Base-by-base conservation (phyloP, 2,797 vertebrate genomes). In the Galago senegalensis region DNA sequence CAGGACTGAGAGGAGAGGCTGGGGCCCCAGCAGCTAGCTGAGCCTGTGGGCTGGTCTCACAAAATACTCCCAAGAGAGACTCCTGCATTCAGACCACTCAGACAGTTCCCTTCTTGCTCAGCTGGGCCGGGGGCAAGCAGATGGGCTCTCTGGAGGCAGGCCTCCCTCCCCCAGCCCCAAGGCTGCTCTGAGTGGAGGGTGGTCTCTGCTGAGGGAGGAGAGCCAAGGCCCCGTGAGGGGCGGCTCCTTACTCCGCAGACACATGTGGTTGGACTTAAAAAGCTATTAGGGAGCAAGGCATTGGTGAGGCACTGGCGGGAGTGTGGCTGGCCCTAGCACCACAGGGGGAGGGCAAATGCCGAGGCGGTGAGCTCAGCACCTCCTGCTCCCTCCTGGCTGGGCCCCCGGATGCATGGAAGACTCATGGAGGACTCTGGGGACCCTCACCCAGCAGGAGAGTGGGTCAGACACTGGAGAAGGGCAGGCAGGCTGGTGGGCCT, bases 251-350 rank as follows among this genome's bases (percentile, higher is more conserved):
- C 90, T 90, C 89, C 9, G 9, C 93, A 97, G 97, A 97, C 97
- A 98, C 97, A 98, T 98, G 97, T 98, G 97, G 97, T 98, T 97
- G 97, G 90, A 93, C 96, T 98, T 98, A 97, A 98, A 97, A 97
- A 97, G 97, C 97, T 98, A 98, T 98, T 98, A 98, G 95, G 93
- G 94, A 97, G 91, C 84, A 76, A 95, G 96, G 96, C 96, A 97
- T 97, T 97, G 97, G 97, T 91, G 76, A 95, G 96, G 96, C 96
- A 97, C 97, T 97, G 97, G 97, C 93, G 76, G 96, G 97, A 97
- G 97, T 70, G 95, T 2, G 77, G 96, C 96, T 86, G 96, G 97
- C 97, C 96, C 97, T 96, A 85, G 96, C 96, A 97, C 95, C 96
- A 94, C 87, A 96, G 97, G 95, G 94, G 97, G 96, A 84, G 95